Percentiles rank a stretch among this genome's conserved stretches.
Evolutionary conservation across 2,888 invertebrate genomes (phyloP).

Genomic region (Sceliomorpha sp.): DNA sequence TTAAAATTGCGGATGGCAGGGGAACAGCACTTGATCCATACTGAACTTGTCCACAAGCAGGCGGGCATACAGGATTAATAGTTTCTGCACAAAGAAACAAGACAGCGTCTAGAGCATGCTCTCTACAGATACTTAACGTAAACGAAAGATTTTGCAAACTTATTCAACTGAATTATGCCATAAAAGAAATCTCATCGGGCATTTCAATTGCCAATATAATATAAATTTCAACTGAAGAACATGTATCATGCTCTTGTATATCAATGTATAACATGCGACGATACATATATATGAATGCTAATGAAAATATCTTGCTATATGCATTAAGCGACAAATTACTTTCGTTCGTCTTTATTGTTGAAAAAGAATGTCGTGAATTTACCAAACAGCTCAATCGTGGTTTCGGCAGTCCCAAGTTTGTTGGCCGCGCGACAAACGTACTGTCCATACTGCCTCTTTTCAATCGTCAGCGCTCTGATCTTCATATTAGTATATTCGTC

Average conservation of each 20-base stretch:
- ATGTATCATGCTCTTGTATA: background rate
- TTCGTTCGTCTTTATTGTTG: too few species aligned
- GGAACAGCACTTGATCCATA: constrained; percentile 83
- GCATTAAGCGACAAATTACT: too few species aligned
- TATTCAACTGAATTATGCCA: too few species aligned
- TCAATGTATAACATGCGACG: too few species aligned
- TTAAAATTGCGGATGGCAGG: constrained; percentile 78
- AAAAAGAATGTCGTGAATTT: too few species aligned
- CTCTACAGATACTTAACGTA: constrained; percentile 60
- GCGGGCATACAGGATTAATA: constrained; percentile 95
- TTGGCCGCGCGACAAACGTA: constrained; percentile 94
- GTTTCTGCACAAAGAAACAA: constrained; percentile 86
- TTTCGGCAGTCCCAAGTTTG: constrained; percentile 91
- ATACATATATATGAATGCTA: too few species aligned
- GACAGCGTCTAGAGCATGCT: constrained; percentile 75
- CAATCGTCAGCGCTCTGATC: constrained; percentile 92
- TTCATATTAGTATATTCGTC: constrained; percentile 96
- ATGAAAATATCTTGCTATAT: too few species aligned
- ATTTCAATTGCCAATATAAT: background rate
- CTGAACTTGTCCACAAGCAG: constrained; percentile 89
- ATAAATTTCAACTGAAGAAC: too few species aligned
- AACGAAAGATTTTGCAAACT: too few species aligned
- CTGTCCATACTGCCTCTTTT: constrained; percentile 92
- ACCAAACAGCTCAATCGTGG: constrained; percentile 91
- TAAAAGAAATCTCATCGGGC: too few species aligned